A percentile compares a stretch with the other conserved stretches of the same genome.
phyloP scores from a whole-genome alignment of 2,113 vertebrate species.

The Caloenas nicobarica region DNA sequence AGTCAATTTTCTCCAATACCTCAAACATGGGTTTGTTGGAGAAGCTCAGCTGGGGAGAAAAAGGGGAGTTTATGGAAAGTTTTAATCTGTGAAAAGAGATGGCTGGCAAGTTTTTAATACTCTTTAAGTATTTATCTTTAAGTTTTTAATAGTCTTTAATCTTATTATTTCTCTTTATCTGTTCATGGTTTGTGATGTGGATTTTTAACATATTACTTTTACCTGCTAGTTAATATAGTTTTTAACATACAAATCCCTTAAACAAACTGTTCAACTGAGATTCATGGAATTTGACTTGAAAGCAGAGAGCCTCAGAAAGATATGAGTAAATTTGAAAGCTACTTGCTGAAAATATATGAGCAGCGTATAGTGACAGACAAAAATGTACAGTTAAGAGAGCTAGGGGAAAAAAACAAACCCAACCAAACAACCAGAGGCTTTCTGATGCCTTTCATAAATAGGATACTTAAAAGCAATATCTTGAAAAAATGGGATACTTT shows the following conservation, averaged over 20 bases:
- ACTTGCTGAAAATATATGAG: not conserved
- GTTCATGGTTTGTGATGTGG: not conserved
- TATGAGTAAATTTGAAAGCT: not conserved
- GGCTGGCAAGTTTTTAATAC: not conserved
- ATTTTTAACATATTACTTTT: not conserved
- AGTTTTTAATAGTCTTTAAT: not conserved
- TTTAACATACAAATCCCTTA: not conserved
- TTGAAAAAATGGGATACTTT: not conserved
- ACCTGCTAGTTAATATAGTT: not conserved
- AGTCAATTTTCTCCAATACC: not conserved
- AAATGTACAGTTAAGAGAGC: not conserved
- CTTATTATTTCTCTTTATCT: not conserved
- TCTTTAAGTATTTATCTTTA: not conserved
- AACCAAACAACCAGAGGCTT: not conserved
- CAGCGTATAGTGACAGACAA: not conserved
- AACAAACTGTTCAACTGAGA: not conserved
- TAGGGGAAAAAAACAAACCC: not conserved
- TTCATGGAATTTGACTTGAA: not conserved
- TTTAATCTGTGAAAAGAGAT: not conserved
- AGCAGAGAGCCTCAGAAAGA: not conserved
- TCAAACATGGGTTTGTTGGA: not conserved
- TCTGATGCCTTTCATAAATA: not conserved
- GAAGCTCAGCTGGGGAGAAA: not conserved
- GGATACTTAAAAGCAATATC: not conserved
- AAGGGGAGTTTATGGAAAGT: not conserved